Base-by-base conservation (phyloP, 2,113 vertebrate species). In the Chroicocephalus ridibundus region DNA sequence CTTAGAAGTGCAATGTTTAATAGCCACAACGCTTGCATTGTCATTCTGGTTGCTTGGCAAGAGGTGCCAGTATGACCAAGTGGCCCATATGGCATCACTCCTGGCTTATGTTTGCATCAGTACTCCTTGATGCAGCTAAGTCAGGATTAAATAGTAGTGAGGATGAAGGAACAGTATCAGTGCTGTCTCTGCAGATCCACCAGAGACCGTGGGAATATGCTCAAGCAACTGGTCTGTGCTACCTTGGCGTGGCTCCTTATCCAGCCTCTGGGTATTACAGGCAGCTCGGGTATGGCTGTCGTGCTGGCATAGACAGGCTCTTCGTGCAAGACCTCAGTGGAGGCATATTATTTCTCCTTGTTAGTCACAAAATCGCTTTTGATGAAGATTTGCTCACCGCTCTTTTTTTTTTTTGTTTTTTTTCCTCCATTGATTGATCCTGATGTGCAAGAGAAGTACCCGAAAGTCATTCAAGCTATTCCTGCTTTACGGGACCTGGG, bases 401-500 rank as follows among this genome's bases (percentile, higher is more conserved):
- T n/a, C 24, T 24, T 32, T 47, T 47, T 42, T 69, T 44, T 47
- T 54, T 52, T 69, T 21, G 3, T 38, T 38, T 38, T 38, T 38
- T 38, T 38, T 38, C 13, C 14, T 69, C 44, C 11, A 3, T 42
- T 78, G 40, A 65, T 55, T 38, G 36, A 76, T 72, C 49, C 29
- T 34, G 54, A 38, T 54, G 29, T 31, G 32, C 34, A 26, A 36
- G 31, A 44, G 31, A 60, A 68, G 18, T 36, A 57, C 20, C n/a
- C 4, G 0, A 27, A 91, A 88, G 21, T 38, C 68, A 16, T n/a
- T 57, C 52, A 26, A 52, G 82, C 20, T 49, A 4, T n/a, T 80
- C 55, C 49, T 1, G 0, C 25, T 1, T 29, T 31, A 11, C 64
- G 22, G 47, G 13, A 42, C 58, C 54, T 10, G 2, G 13, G 22